Percentiles rank a stretch among this genome's conserved stretches.
These are phyloP conservation scores for Phalacrocorax brasilianus DNA, from an alignment of 2,113 vertebrate genomes.

Conservation along the genomic window DNA sequence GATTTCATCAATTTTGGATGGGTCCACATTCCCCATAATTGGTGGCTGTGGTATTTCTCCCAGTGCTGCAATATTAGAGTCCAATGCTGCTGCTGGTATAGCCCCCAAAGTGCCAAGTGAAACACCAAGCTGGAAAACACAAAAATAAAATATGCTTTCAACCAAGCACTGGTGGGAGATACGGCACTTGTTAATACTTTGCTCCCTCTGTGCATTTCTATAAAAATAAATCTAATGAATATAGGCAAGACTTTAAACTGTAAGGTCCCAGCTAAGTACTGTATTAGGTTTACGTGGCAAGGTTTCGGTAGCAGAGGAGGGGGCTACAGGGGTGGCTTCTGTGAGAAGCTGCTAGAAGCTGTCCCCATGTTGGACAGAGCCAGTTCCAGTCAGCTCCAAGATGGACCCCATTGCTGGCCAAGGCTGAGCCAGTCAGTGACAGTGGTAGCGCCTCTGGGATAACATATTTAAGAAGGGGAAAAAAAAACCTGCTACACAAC, in stretches of 20 bases:
- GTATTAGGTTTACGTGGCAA: not conserved
- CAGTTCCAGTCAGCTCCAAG: too few relatives aligned
- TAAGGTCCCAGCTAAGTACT: not conserved
- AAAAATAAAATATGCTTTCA: not conserved
- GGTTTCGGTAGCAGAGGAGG: not conserved
- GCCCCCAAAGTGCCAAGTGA: slow-evolving; percentile 82
- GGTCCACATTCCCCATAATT: slow-evolving; percentile 94
- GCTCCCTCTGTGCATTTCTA: not conserved
- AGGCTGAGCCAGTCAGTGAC: too few relatives aligned
- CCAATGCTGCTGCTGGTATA: slow-evolving; percentile 74
- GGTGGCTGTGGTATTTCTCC: slow-evolving; percentile 83
- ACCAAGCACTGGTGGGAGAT: not conserved
- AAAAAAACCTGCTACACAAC: too few relatives aligned
- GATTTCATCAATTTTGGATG: slow-evolving; percentile 96
- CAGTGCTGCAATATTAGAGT: slow-evolving; percentile 74
- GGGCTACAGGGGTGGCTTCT: too few relatives aligned
- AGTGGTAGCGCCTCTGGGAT: too few relatives aligned
- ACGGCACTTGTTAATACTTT: not conserved
- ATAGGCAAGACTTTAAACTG: not conserved
- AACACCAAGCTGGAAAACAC: slow-evolving; percentile 75
- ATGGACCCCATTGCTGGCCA: too few relatives aligned
- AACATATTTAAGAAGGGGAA: too few relatives aligned
- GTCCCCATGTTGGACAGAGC: too few relatives aligned
- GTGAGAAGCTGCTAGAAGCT: too few relatives aligned
- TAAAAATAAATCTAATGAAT: not conserved